Evolutionary conservation across 2,888 invertebrate genomes (phyloP), one percentile per base, ranked within the genome.

Genomic region (Xestia rhomboidea): DNA sequence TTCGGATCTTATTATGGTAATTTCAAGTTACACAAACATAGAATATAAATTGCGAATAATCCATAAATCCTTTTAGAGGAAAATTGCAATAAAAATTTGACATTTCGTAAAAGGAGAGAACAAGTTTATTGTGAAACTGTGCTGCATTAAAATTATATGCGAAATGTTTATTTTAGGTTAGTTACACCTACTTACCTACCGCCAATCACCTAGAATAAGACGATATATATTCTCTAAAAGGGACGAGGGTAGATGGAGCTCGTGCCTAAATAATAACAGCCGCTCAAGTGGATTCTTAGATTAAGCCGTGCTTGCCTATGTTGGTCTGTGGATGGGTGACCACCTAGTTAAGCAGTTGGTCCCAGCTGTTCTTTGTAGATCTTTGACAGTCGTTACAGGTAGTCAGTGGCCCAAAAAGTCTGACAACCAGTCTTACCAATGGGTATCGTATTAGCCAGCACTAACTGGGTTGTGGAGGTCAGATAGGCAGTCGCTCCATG

Each of bases 91-190:
- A 85, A 82, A 87, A 79, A 76, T 54, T 34, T 88, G 87, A 81
- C 89, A 88, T 88, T 88, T 88, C 81, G 18, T 27, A 66, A 76
- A 80, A 62, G 83, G 89, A 64, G 21, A 4, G 24, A 24, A 27
- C 62, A 8, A 15, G 46, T 30, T 68, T 34, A 57, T 85, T 85
- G 62, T 70, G 68, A 77, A 72, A 85, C 46, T 54, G n/a, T 62
- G 30, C 30, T 15, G 11, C 27, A 27, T 66, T 75, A 41, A 51
- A 38, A 66, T 83, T 8, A 62, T 64, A 84, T 51, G 30, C 49
- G 4, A 64, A 68, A 24, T 54, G 38, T 72, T 69, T 66, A 60
- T 54, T 18, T 11, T 54, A 11, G 8, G 18, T 44, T 46, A 21
- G 24, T 62, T 30, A 74, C 77, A 30, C 73, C 82, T 51, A 81